A percentile compares a stretch with the other conserved stretches of the same genome.
Evolutionary conservation across 2,797 vertebrate species (phyloP).

Genomic region (Macropodus opercularis): DNA sequence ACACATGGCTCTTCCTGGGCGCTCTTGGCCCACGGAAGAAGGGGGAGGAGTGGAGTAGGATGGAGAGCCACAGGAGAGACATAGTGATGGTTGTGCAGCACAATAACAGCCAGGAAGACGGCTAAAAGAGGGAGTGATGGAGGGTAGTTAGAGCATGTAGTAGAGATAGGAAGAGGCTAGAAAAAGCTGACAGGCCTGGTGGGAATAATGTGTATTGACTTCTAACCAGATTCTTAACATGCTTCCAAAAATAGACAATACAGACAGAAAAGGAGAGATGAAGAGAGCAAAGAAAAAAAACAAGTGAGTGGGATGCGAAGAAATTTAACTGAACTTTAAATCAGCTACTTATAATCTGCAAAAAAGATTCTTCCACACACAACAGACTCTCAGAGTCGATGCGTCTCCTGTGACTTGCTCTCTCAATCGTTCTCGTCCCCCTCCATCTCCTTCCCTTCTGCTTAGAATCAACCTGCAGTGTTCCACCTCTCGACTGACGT

Average conservation of each 20-base stretch:
- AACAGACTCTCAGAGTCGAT: slow-evolving; percentile 15
- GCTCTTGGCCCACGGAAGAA: slow-evolving; percentile 55
- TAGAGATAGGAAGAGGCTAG: slow-evolving; percentile 22
- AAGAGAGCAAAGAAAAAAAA: background rate
- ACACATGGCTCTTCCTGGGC: slow-evolving; percentile 83
- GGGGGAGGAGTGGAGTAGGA: slow-evolving; percentile 37
- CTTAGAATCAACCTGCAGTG: slow-evolving; percentile 50
- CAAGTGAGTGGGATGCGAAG: slow-evolving; percentile 3
- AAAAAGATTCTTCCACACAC: slow-evolving; percentile 17
- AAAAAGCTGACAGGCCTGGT: slow-evolving; percentile 40
- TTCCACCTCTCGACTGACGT: slow-evolving; percentile 75
- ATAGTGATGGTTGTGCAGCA: slow-evolving; percentile 54
- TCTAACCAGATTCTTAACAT: slow-evolving; percentile 12
- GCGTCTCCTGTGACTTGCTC: slow-evolving; percentile 5
- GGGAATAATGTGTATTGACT: slow-evolving; percentile 44
- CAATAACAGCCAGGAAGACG: slow-evolving; percentile 45
- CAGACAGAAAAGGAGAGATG: slow-evolving; percentile 1
- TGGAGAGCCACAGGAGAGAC: slow-evolving; percentile 50
- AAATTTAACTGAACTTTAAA: slow-evolving; percentile 13
- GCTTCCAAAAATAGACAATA: slow-evolving; percentile 5
- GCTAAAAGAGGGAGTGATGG: slow-evolving; percentile 26
- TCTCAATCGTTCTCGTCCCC: slow-evolving; percentile 13
- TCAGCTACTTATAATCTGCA: slow-evolving; percentile 2
- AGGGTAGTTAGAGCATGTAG: slow-evolving; percentile 11
- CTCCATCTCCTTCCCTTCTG: slow-evolving; percentile 30